Base-by-base conservation (phyloP, 2,113 vertebrate genomes). In the Verasper variegatus region DNA sequence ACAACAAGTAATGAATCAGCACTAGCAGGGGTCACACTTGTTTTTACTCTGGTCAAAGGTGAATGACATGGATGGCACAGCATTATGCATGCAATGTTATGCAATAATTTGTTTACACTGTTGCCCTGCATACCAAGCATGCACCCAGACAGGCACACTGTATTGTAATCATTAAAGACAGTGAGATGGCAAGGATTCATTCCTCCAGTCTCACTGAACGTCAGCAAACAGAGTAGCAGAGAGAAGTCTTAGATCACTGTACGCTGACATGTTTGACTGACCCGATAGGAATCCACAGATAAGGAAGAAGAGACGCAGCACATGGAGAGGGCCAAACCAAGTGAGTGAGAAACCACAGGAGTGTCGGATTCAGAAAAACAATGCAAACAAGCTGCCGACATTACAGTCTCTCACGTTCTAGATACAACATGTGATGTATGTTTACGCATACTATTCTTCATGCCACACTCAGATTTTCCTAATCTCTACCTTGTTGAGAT, bases 211-310 rank as follows among this genome's bases (percentile, higher is more conserved):
- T 71, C 11, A 55, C 73, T 58, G 76, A 71, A 84, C 65, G 64
- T 72, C 7, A 57, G 26, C 12, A 40, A 71, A 62, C 85, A 49
- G 68, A 59, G 75, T 4, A 52, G 71, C 81, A 74, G 78, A 79
- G 81, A 85, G 81, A 84, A 60, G 67, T 85, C 81, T 89, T 17
- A 83, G 85, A 91, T 91, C 88, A 76, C 58, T 73, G 71, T 76
- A 68, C 72, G 80, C 84, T 84, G 89, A 84, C 84, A 79, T 86
- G 86, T 89, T 84, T 59, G 82, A 76, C 81, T 87, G 80, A 80
- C 84, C 78, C 62, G 87, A 87, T 89, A 80, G 79, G 86, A 90
- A 88, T 88, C 80, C 63, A 65, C 80, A 78, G 89, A 92, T 89
- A 87, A 84, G 84, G 78, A 52, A 79, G 31, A 31, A 31, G 68